Conservation (phyloP, 2,888 invertebrate species). For the Leptura quadrifasciata region DNA sequence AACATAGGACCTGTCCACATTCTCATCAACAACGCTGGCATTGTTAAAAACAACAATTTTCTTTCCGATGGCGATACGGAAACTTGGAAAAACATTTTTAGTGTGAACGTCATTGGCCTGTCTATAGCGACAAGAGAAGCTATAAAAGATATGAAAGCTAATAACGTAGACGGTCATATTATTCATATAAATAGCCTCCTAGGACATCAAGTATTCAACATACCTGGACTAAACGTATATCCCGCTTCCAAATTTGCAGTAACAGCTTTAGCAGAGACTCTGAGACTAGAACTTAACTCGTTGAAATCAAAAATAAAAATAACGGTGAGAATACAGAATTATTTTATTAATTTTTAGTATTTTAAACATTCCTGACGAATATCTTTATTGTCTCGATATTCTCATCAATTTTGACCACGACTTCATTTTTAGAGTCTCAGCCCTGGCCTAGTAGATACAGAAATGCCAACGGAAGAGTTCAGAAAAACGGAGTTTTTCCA, state of each 20-base stretch:
- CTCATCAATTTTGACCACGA: no score
- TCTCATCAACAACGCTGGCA: constrained; percentile 63
- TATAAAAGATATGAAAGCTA: no score
- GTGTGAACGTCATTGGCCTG: constrained; percentile 43
- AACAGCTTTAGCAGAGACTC: constrained; percentile 55
- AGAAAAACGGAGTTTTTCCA: neutral
- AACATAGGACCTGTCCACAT: constrained; percentile 63
- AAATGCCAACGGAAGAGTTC: neutral
- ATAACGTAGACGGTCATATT: no score
- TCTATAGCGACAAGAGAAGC: constrained; percentile 59
- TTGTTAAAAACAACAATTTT: constrained; percentile 29
- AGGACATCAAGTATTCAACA: constrained; percentile 18
- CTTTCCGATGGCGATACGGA: constrained; percentile 53
- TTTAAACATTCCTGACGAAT: no score
- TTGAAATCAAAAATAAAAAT: constrained; percentile 54
- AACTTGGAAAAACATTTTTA: constrained; percentile 54
- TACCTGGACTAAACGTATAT: neutral
- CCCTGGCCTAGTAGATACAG: constrained; percentile 49
- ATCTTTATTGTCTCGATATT: no score
- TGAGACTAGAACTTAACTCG: constrained; percentile 51
- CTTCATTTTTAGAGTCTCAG: constrained; percentile 61
- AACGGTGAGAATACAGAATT: constrained; percentile 47
- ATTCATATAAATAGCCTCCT: no score
- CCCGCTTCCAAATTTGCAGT: constrained; percentile 55
- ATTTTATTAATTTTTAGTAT: neutral